A percentile compares a stretch with the other conserved stretches of the same genome.
Conservation (phyloP, 2,888 invertebrate genomes). For the Petrophora chlorosata region DNA sequence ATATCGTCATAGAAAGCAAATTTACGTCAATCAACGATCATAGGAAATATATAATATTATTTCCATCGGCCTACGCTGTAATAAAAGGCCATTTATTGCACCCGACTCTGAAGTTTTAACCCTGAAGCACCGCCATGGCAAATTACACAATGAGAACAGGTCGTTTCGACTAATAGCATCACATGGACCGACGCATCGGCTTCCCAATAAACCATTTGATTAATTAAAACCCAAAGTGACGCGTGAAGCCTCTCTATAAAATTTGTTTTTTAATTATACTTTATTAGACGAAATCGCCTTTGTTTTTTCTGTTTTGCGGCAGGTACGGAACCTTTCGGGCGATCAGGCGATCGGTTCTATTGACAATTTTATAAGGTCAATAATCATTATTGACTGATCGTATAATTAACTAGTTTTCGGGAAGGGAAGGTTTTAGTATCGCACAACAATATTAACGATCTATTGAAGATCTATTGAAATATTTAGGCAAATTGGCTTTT, state of each 20-base stretch:
- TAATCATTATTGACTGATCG: slow-evolving; percentile 78
- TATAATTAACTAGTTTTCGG: slow-evolving; percentile 75
- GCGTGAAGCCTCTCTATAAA: slow-evolving; percentile 75
- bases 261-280: slow-evolving; percentile 77
- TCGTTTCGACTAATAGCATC: slow-evolving; percentile 59
- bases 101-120: slow-evolving; percentile 59
- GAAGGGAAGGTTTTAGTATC: slow-evolving; percentile 45
- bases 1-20: slow-evolving; percentile 46
- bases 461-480: slow-evolving; percentile 23
- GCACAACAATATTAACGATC: slow-evolving; percentile 34
- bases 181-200: slow-evolving; percentile 55
- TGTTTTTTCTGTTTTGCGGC: slow-evolving; percentile 64
- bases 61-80: slow-evolving; percentile 37
- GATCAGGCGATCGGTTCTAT: slow-evolving; percentile 62
- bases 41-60: slow-evolving; percentile 43
- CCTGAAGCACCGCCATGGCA: slow-evolving; percentile 59
- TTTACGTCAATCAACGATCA: slow-evolving; percentile 43
- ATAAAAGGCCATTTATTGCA: slow-evolving; percentile 65
- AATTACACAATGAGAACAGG: slow-evolving; percentile 66
- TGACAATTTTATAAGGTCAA: slow-evolving; percentile 82
- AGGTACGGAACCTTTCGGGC: slow-evolving; percentile 58
- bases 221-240: slow-evolving; percentile 71
- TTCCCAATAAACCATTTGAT: slow-evolving; percentile 67
- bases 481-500: slow-evolving; percentile 29
- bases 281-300: slow-evolving; percentile 78